Evolutionary conservation across 2,113 vertebrate genomes (phyloP).

Genomic region (Salvelinus fontinalis): DNA sequence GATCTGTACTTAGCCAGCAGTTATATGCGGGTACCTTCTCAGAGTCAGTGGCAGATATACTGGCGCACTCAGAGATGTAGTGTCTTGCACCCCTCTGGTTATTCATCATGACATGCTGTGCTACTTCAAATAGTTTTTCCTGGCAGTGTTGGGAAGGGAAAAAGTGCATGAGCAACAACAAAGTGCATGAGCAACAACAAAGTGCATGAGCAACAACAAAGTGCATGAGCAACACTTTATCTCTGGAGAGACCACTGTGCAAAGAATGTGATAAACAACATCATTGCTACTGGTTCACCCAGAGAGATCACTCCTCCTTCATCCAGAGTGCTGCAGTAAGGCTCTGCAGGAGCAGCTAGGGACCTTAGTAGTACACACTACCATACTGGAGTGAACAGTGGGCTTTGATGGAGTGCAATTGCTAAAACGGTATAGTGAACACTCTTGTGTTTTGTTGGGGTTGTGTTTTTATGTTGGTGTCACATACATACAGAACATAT

Average conservation of each 20-base stretch:
- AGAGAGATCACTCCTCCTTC: slow-evolving; percentile 3
- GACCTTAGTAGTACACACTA: neutral
- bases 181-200: slow-evolving; percentile 61
- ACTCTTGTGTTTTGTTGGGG: neutral
- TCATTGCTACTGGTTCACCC: slow-evolving; percentile 34
- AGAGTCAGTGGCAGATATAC: slow-evolving; percentile 38
- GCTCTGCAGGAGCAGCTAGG: slow-evolving; percentile 5
- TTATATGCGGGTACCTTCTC: slow-evolving; percentile 41
- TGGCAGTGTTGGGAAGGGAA: slow-evolving; percentile 51
- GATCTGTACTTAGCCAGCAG: slow-evolving; percentile 39
- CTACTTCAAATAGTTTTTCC: slow-evolving; percentile 69
- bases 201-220: slow-evolving; percentile 60
- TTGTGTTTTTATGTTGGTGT: neutral
- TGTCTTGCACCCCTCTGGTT: slow-evolving; percentile 35
- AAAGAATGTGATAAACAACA: slow-evolving; percentile 36
- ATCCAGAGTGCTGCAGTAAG: slow-evolving; percentile 26
- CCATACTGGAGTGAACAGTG: neutral
- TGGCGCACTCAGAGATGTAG: slow-evolving; percentile 6
- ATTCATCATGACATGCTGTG: slow-evolving; percentile 65
- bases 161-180: slow-evolving; percentile 62
- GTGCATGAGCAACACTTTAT: slow-evolving; percentile 30
- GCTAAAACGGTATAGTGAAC: slow-evolving; percentile 21
- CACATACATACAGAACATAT: neutral
- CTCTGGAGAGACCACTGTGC: slow-evolving; percentile 46
- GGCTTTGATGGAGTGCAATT: slow-evolving; percentile 7